Evolutionary conservation across 2,888 invertebrate genomes (phyloP).

Genomic region (Chorisops tibialis): DNA sequence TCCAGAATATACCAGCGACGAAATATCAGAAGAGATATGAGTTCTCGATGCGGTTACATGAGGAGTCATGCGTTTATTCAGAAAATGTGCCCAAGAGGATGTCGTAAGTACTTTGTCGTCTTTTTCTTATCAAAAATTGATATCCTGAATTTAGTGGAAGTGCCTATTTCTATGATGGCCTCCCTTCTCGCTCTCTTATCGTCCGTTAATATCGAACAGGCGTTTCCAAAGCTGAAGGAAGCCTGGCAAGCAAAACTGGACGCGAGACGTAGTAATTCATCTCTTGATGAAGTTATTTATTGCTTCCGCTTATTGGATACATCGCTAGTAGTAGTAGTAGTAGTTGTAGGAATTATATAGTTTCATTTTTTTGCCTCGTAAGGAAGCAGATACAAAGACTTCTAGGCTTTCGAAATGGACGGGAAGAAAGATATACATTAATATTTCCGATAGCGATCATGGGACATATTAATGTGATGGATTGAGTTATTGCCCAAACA

Average conservation of each 20-base stretch:
- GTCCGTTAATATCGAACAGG: no score
- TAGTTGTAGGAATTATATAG: no score
- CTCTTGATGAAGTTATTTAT: slow-evolving; percentile 24
- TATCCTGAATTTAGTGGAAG: slow-evolving; percentile 7
- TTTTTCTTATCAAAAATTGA: slow-evolving; percentile 12
- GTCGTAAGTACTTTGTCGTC: slow-evolving; percentile 29
- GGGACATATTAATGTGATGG: slow-evolving; percentile 9
- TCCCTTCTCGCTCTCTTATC: no score
- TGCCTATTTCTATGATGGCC: no score
- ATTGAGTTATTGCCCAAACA: slow-evolving; percentile 4
- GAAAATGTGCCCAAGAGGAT: slow-evolving; percentile 32
- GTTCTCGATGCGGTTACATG: slow-evolving; percentile 31
- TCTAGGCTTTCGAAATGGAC: background rate
- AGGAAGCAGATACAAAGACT: no score
- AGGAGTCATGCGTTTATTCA: slow-evolving; percentile 34
- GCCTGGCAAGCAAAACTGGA: no score
- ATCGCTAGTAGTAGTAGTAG: background rate
- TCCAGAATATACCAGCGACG: background rate
- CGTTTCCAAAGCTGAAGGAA: no score
- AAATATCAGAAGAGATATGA: slow-evolving; percentile 32
- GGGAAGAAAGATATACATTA: background rate
- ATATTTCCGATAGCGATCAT: slow-evolving; percentile 9
- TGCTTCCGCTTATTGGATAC: slow-evolving; percentile 23
- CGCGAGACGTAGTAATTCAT: slow-evolving; percentile 15
- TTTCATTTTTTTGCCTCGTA: no score